Conservation (phyloP, 2,888 invertebrate species). For the Sceliomorpha sp. region DNA sequence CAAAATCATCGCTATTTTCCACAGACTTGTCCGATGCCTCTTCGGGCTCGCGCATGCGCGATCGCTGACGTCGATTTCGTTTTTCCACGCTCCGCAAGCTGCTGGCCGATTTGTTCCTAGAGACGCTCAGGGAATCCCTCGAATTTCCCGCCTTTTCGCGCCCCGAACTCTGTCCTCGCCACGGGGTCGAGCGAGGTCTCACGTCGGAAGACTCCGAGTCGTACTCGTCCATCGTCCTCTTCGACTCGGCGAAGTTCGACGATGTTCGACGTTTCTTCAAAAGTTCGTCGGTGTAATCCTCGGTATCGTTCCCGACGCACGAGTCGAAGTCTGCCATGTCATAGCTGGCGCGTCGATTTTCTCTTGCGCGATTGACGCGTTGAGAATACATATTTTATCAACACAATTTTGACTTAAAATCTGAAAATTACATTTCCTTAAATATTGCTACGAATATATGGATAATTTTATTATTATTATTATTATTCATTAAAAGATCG, state of each 20-base stretch:
- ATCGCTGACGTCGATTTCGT: conserved; percentile 31
- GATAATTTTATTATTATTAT: too few species aligned
- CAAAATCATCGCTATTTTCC: conserved; percentile 15
- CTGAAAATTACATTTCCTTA: too few species aligned
- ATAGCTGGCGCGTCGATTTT: too few species aligned
- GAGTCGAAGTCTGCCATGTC: too few species aligned
- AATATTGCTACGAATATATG: too few species aligned
- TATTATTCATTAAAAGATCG: too few species aligned
- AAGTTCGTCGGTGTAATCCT: conserved; percentile 23
- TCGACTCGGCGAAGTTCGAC: conserved; percentile 8
- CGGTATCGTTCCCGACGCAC: conserved; percentile 33
- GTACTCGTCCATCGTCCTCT: conserved; percentile 18
- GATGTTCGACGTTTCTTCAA: conserved; percentile 23
- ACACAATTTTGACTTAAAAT: too few species aligned
- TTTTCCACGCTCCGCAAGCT: conserved; percentile 36
- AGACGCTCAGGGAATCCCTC: conserved; percentile 35
- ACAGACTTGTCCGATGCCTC: conserved; percentile 33
- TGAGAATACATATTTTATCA: too few species aligned
- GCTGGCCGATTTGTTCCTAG: conserved; percentile 31
- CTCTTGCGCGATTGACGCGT: too few species aligned
- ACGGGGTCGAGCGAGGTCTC: conserved; percentile 23
- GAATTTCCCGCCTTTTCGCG: conserved; percentile 34
- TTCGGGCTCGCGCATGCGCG: conserved; percentile 20
- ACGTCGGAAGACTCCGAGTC: conserved; percentile 45
- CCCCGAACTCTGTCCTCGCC: conserved; percentile 17